A percentile compares a stretch with the other conserved stretches of the same genome.
Evolutionary conservation across 2,113 vertebrate genomes (phyloP).

Genomic region (Casuarius casuarius): DNA sequence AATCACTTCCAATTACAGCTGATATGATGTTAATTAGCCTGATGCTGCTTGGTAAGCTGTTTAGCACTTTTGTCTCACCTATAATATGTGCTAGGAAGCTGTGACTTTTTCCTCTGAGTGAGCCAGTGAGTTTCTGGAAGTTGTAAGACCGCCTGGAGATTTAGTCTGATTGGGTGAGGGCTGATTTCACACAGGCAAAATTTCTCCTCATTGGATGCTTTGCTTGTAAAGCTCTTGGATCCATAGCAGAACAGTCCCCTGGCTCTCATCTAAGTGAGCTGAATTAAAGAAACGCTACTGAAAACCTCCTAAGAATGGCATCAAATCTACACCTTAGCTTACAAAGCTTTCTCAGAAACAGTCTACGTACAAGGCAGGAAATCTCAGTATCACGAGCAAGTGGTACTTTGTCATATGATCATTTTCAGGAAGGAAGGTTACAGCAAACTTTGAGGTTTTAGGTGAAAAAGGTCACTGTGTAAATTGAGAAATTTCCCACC

Average conservation of each 20-base stretch:
- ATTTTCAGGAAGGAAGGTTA: background rate
- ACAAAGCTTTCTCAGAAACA: background rate
- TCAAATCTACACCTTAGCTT: background rate
- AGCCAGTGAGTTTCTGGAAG: background rate
- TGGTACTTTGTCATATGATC: background rate
- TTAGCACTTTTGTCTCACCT: slow-evolving; percentile 60
- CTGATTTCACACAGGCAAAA: background rate
- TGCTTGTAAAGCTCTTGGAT: background rate
- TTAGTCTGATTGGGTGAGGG: background rate
- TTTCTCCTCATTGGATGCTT: background rate
- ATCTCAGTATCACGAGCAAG: background rate
- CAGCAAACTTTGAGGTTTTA: background rate
- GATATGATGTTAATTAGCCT: slow-evolving; percentile 68
- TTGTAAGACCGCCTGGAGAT: background rate
- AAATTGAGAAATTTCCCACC: background rate
- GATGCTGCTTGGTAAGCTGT: slow-evolving; percentile 65
- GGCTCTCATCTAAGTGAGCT: background rate
- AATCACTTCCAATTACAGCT: slow-evolving; percentile 64
- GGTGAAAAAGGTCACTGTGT: background rate
- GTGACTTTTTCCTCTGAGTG: background rate
- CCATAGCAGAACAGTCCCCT: background rate
- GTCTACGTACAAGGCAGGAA: background rate
- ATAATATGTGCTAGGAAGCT: background rate
- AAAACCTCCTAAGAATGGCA: background rate
- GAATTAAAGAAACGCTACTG: background rate